These are phyloP conservation scores for Cryptotis parvus DNA, from an alignment of 2,113 vertebrate genomes.

Conservation along the genomic window DNA sequence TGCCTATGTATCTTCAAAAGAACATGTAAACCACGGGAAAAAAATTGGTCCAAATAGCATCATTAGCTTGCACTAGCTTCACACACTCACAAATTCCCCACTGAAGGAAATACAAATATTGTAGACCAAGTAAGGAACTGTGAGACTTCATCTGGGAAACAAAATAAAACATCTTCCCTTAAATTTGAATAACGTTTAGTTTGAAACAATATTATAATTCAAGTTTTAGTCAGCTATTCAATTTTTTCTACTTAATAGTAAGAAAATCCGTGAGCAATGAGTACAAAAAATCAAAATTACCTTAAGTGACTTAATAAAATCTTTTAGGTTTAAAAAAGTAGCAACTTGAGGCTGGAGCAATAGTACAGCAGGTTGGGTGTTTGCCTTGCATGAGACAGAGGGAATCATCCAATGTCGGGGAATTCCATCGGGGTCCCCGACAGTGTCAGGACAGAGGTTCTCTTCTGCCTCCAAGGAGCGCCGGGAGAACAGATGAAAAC, in stretches of 20 bases:
- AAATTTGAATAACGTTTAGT: background rate
- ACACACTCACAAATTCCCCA: background rate
- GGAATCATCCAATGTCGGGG: no score
- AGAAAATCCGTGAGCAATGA: conserved; percentile 10
- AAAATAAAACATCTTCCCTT: background rate
- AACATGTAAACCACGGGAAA: background rate
- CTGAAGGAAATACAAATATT: conserved; percentile 14
- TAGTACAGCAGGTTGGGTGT: no score
- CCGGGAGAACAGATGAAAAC: no score
- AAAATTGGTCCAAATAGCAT: background rate
- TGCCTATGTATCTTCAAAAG: background rate
- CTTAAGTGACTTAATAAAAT: background rate
- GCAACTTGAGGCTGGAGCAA: background rate
- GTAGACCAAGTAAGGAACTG: background rate
- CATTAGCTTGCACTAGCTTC: background rate
- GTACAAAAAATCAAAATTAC: background rate
- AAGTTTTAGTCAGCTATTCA: background rate
- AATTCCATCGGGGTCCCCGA: no score
- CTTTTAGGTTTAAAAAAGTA: background rate
- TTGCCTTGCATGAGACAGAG: no score
- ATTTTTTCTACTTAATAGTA: background rate
- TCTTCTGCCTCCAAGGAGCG: no score
- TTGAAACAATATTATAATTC: background rate
- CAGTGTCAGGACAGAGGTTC: no score
- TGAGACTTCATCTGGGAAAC: background rate